Conservation (phyloP, 2,113 vertebrate genomes). For the Amblyornis subalaris region DNA sequence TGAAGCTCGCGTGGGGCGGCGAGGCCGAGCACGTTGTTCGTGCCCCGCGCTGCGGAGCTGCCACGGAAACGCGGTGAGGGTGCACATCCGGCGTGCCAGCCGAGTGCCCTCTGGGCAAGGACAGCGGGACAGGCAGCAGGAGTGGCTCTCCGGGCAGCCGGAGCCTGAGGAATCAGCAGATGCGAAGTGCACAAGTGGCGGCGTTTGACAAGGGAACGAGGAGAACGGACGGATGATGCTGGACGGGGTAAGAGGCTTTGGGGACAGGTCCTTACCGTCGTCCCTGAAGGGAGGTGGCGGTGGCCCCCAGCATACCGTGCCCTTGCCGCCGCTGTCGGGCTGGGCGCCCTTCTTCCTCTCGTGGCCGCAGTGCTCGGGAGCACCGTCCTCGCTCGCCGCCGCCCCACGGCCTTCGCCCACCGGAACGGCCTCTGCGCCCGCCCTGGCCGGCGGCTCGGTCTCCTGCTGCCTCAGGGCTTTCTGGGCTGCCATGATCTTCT, state of each 20-base stretch:
- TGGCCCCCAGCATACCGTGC: not conserved
- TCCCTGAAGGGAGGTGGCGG: slow-evolving; percentile 30
- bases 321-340: not conserved
- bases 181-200: not conserved
- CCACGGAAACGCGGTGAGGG: fast-evolving
- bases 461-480: slow-evolving; percentile 66
- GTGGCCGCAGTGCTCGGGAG: not conserved
- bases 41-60: not conserved
- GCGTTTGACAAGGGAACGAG: too few species aligned
- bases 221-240: too few species aligned
- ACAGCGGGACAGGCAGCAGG: not conserved
- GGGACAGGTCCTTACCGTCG: slow-evolving; percentile 33
- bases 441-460: not conserved
- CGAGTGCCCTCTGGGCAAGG: not conserved
- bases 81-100: not conserved
- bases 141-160: not conserved
- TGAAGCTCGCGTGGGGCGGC: not conserved
- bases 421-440: not conserved
- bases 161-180: not conserved
- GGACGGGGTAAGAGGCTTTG: not conserved
- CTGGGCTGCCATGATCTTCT: slow-evolving; percentile 79
- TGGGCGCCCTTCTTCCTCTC: not conserved
- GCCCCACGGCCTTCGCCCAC: not conserved
- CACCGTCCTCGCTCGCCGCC: not conserved
- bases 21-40: not conserved